Percentiles rank a stretch among this genome's conserved stretches.
These are phyloP conservation scores for Ennomos quercinarius DNA, from an alignment of 2,888 invertebrate genomes.

Conservation along the genomic window DNA sequence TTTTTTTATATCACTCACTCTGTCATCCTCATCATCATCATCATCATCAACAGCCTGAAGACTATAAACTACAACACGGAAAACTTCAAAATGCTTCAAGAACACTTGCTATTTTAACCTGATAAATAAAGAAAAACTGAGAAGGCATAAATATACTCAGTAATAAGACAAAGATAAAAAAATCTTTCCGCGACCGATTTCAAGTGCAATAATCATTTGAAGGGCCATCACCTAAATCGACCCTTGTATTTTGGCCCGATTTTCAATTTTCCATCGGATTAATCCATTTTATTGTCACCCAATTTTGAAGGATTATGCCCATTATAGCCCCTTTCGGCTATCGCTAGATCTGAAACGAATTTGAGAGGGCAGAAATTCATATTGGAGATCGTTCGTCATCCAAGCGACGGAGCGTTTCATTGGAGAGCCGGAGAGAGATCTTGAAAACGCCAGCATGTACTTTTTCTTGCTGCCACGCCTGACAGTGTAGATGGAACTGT, in stretches of 20 bases:
- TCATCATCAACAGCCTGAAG: too few species aligned
- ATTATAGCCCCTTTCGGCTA: slow-evolving; percentile 34
- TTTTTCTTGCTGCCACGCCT: too few species aligned
- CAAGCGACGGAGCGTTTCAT: slow-evolving; percentile 34
- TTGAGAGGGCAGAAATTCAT: slow-evolving; percentile 45
- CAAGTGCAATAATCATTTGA: slow-evolving; percentile 7
- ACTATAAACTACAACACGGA: too few species aligned
- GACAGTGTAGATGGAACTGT: too few species aligned
- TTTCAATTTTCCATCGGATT: slow-evolving; percentile 39
- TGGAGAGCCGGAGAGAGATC: slow-evolving; percentile 9
- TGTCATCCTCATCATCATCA: too few species aligned
- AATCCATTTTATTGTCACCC: slow-evolving; percentile 38
- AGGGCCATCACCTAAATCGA: slow-evolving; percentile 23
- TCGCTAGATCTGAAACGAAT: slow-evolving; percentile 26
- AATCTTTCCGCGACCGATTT: slow-evolving; percentile 2
- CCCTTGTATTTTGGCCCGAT: slow-evolving; percentile 30
- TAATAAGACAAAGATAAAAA: too few species aligned
- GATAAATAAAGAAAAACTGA: too few species aligned
- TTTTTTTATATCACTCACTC: too few species aligned
- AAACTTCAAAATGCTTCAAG: too few species aligned
- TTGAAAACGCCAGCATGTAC: background rate
- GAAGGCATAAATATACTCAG: too few species aligned
- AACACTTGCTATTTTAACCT: too few species aligned
- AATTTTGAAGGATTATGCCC: slow-evolving; percentile 38
- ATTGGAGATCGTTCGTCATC: slow-evolving; percentile 51